phyloP scores from a whole-genome alignment of 2,113 vertebrate species.

The Pterocles burchelli region DNA sequence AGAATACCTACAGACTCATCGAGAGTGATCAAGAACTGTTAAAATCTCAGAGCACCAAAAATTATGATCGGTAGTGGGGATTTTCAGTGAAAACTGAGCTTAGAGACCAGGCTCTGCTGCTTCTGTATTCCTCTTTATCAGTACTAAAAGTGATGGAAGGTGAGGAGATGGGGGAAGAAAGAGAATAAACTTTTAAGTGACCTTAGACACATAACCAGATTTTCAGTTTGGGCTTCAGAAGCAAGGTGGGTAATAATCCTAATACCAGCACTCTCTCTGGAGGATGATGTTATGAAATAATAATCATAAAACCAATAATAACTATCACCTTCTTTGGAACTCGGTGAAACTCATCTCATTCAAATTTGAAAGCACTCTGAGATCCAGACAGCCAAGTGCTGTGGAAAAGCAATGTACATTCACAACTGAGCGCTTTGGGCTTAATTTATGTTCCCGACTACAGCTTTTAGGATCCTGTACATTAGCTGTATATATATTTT shows the following conservation, averaged over 20 bases:
- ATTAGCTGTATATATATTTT: constrained; percentile 22
- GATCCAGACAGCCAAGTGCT: not conserved
- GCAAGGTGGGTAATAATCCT: not conserved
- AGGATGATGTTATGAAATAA: not conserved
- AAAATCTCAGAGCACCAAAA: not conserved
- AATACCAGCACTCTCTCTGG: not conserved
- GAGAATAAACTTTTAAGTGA: not conserved
- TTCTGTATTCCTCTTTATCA: not conserved
- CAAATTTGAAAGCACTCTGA: not conserved
- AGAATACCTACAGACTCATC: not conserved
- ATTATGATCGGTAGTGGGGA: not conserved
- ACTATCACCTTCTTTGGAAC: not conserved
- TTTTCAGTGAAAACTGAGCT: not conserved
- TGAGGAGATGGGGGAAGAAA: not conserved
- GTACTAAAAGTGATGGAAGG: not conserved
- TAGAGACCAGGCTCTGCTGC: not conserved
- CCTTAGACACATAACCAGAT: not conserved
- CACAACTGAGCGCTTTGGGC: constrained; percentile 1
- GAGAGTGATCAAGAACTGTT: not conserved
- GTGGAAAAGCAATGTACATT: not conserved
- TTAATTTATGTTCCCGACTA: constrained; percentile 34
- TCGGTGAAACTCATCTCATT: not conserved
- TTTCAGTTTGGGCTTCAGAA: not conserved
- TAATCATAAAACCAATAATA: not conserved
- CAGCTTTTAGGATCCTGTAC: constrained; percentile 42